Conservation (phyloP, 2,113 vertebrate genomes). For the Eudyptes chrysolophus region DNA sequence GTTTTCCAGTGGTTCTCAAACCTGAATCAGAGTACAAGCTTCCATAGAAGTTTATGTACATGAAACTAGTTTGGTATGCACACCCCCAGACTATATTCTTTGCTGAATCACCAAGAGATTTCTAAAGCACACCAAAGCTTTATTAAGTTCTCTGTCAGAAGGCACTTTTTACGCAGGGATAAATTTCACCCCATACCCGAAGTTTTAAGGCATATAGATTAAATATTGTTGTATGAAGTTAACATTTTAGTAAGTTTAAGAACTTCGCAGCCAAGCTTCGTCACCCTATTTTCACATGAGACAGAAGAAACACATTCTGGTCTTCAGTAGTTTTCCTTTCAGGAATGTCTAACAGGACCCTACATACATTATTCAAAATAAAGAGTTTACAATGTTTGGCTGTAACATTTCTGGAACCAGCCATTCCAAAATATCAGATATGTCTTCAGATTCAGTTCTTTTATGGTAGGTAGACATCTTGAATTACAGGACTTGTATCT, state of each 20-base stretch:
- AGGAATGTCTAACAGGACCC: not conserved
- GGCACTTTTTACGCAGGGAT: not conserved
- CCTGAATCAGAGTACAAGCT: not conserved
- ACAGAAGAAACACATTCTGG: not conserved
- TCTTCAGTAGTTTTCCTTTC: not conserved
- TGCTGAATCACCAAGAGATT: not conserved
- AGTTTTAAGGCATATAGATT: slow-evolving; percentile 3
- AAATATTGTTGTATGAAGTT: not conserved
- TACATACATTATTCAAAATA: not conserved
- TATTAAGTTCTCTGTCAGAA: not conserved
- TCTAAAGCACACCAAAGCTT: not conserved
- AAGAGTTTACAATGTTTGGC: not conserved
- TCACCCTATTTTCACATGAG: not conserved
- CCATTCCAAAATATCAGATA: not conserved
- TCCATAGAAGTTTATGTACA: not conserved
- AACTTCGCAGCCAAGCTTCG: not conserved
- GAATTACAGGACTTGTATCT: slow-evolving; percentile 17
- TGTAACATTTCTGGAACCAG: slow-evolving; percentile 10
- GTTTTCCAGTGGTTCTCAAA: slow-evolving; percentile 23
- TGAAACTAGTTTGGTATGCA: not conserved
- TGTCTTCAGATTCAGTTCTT: not conserved
- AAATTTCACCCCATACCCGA: not conserved
- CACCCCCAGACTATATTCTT: not conserved
- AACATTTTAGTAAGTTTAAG: not conserved
- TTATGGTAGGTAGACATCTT: not conserved